Evolutionary conservation across 2,888 invertebrate genomes (phyloP).

Genomic region (Petrophora chlorosata): DNA sequence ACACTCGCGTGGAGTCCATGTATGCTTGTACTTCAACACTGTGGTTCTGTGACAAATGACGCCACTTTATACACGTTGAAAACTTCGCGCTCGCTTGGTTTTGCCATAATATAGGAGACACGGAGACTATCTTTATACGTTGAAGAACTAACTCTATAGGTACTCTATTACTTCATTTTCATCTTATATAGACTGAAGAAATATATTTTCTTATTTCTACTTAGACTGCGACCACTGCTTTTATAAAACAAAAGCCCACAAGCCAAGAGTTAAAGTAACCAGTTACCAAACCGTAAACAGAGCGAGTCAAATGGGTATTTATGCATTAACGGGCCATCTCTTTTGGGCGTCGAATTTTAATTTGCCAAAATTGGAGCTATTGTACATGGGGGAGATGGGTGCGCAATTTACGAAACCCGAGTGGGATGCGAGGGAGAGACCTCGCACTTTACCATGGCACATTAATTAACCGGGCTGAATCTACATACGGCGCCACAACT

Average conservation of each 20-base stretch:
- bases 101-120: conserved; percentile 9
- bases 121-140: conserved; percentile 18
- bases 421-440: conserved; percentile 66
- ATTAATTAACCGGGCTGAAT: conserved; percentile 80
- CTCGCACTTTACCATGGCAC: conserved; percentile 78
- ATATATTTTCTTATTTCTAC: too few relatives aligned
- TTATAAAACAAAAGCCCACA: neutral
- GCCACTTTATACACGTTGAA: conserved; percentile 47
- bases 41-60: conserved; percentile 47
- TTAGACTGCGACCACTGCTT: too few relatives aligned
- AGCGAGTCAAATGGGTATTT: conserved; percentile 5
- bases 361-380: conserved; percentile 69
- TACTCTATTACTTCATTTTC: too few relatives aligned
- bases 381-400: conserved; percentile 73
- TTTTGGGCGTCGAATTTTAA: conserved; percentile 64
- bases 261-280: neutral
- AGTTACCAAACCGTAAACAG: neutral
- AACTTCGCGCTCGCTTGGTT: conserved; percentile 37
- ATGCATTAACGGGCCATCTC: conserved; percentile 37
- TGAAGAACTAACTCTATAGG: too few relatives aligned
- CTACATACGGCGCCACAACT: conserved; percentile 78
- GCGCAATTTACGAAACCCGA: conserved; percentile 76
- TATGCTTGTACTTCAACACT: conserved; percentile 42
- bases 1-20: conserved; percentile 42
- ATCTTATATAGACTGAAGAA: too few relatives aligned